Conservation (phyloP, 1,140 invertebrate genomes). For the Polypedilum vanderplanki region DNA sequence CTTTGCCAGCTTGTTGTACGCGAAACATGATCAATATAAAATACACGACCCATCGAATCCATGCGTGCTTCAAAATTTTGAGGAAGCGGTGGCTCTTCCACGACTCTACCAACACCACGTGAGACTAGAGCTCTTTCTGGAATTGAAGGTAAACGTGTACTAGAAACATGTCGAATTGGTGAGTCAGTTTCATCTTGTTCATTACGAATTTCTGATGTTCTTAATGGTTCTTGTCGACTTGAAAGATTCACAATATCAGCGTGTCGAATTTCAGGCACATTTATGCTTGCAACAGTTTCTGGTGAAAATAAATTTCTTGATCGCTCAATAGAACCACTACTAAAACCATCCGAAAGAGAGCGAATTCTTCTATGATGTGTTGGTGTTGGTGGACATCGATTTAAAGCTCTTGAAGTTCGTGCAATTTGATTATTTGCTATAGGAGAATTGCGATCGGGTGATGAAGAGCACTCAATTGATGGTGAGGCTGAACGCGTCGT, state of each 20-base stretch:
- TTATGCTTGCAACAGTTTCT: slow-evolving; percentile 43
- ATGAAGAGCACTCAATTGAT: slow-evolving; percentile 36
- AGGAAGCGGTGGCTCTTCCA: slow-evolving; percentile 75
- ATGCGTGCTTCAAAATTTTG: slow-evolving; percentile 89
- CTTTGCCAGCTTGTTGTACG: slow-evolving; percentile 89
- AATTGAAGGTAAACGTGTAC: slow-evolving; percentile 72
- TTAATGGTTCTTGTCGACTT: slow-evolving; percentile 38
- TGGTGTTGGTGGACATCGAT: slow-evolving; percentile 69
- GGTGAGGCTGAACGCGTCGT: slow-evolving; percentile 42
- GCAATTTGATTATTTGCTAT: slow-evolving; percentile 36
- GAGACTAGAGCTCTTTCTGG: slow-evolving; percentile 59
- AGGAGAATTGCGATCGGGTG: slow-evolving; percentile 41
- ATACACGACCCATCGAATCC: slow-evolving; percentile 84
- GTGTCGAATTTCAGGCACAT: slow-evolving; percentile 39
- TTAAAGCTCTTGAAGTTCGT: slow-evolving; percentile 49
- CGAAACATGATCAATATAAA: slow-evolving; percentile 88
- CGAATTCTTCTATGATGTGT: slow-evolving; percentile 65
- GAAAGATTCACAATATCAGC: slow-evolving; percentile 40
- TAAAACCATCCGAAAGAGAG: slow-evolving; percentile 33
- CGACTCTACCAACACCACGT: slow-evolving; percentile 49
- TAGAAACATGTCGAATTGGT: slow-evolving; percentile 62
- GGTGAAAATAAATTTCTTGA: slow-evolving; percentile 35
- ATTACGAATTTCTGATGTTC: slow-evolving; percentile 47
- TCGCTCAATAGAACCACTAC: slow-evolving; percentile 40
- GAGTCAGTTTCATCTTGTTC: slow-evolving; percentile 44